Conservation (phyloP, 1,140 invertebrate genomes). For the Orchestia grillus region DNA sequence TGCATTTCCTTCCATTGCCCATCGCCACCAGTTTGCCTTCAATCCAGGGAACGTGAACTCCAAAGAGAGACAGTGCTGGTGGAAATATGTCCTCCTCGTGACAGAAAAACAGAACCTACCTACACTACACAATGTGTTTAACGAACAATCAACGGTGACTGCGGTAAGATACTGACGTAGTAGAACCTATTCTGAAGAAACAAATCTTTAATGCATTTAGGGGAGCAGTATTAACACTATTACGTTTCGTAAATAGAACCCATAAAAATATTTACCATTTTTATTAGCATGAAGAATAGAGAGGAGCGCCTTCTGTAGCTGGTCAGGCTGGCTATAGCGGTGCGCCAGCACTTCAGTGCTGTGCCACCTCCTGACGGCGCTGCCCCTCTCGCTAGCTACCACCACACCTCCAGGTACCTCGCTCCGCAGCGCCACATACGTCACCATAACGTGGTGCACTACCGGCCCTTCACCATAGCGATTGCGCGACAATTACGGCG, state of each 20-base stretch:
- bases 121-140: too few relatives aligned
- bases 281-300: conserved; percentile 11
- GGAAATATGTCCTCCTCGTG: too few relatives aligned
- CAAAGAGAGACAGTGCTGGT: too few relatives aligned
- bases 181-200: too few relatives aligned
- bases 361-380: neutral
- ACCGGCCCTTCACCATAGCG: neutral
- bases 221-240: too few relatives aligned
- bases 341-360: neutral
- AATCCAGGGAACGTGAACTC: neutral
- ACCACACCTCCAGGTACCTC: conserved; percentile 42
- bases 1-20: too few relatives aligned
- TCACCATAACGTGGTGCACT: conserved; percentile 17
- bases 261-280: neutral
- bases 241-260: neutral
- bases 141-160: too few relatives aligned
- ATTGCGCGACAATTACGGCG: neutral
- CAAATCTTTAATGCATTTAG: too few relatives aligned
- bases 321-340: conserved; percentile 39
- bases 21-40: neutral
- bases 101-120: too few relatives aligned
- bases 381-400: neutral
- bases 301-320: conserved; percentile 37
- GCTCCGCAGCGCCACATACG: conserved; percentile 30
- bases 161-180: too few relatives aligned